Base-by-base conservation (phyloP, 2,888 invertebrate genomes). In the Drosophila melanosoma region DNA sequence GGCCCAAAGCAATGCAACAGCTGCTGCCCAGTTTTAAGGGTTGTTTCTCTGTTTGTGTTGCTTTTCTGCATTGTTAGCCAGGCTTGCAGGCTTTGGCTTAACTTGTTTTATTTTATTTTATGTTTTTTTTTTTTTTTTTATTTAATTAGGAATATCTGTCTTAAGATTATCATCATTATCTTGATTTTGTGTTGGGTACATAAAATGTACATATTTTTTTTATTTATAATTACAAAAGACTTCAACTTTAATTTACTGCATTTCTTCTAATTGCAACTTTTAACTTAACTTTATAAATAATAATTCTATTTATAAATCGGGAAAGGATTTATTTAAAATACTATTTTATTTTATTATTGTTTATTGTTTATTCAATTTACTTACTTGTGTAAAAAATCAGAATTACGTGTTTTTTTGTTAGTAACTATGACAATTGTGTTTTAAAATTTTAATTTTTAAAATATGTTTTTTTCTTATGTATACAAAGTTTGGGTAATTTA, bases 1-100 rank as follows among this genome's bases (percentile, higher is more conserved):
- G 54, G 67, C 63, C 77, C 53, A 78, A 79, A 79, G 79, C 78
- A 79, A 81, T 81, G 73, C 77, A 66, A 71, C 81, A 77, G 65
- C 78, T 77, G 79, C 74, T 63, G 20, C 36, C 51, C 23, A 6
- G 20, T 23, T 35, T 69, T 70, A 70, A 53, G 81, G 79, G 79
- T 81, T 69, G 74, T 35, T 79, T 68, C 20, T 40, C 20, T 40
- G 29, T 17, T 40, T 29, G 53, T 61, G 51, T 40, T 60, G 63
- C 48, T 66, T 8, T 26, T n/a, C 23, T 26, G 35, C 23, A 12
- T 52, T 49, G 17, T 26, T 66, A 33, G 33, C 42, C 40, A 56
- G 17, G 54, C 63, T 53, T 17, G 49, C 42, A 15, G 33, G 52
- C 65, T 60, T 63, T 63, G 20, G 58, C 20, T 48, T 54, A 64